phyloP scores from a whole-genome alignment of 2,888 invertebrate species.

The Flexamia atlantica region DNA sequence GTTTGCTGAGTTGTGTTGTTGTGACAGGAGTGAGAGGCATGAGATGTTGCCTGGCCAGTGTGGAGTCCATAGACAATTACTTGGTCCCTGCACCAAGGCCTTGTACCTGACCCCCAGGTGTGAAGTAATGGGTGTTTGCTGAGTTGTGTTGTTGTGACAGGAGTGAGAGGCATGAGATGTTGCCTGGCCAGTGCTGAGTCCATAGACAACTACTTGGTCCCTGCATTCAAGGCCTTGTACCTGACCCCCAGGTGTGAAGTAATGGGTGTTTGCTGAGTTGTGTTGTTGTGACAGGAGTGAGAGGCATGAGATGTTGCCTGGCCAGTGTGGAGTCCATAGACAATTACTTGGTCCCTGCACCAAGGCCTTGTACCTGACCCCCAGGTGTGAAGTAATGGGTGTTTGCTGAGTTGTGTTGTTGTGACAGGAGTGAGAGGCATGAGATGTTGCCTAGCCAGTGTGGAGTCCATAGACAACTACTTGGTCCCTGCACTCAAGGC shows the following conservation, averaged over 20 bases:
- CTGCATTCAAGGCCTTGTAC: constrained; percentile 77
- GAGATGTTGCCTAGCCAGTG: constrained; percentile 81
- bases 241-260: constrained; percentile 76
- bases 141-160: constrained; percentile 77
- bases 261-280: constrained; percentile 75
- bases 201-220: constrained; percentile 82
- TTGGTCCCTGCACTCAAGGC: constrained; percentile 80
- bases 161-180: constrained; percentile 80
- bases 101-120: constrained; percentile 76
- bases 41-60: constrained; percentile 81
- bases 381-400: constrained; percentile 77
- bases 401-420: constrained; percentile 75
- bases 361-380: constrained; percentile 76
- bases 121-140: constrained; percentile 75
- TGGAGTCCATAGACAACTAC: constrained; percentile 83
- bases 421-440: constrained; percentile 79
- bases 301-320: constrained; percentile 80
- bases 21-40: constrained; percentile 79
- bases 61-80: constrained; percentile 83
- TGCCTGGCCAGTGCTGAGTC: constrained; percentile 83
- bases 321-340: constrained; percentile 84
- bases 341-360: constrained; percentile 81
- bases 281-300: constrained; percentile 77
- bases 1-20: constrained; percentile 75
- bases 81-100: constrained; percentile 79